These are phyloP conservation scores for Baryphthengus martii DNA, from an alignment of 2,113 vertebrate species.

Conservation along the genomic window DNA sequence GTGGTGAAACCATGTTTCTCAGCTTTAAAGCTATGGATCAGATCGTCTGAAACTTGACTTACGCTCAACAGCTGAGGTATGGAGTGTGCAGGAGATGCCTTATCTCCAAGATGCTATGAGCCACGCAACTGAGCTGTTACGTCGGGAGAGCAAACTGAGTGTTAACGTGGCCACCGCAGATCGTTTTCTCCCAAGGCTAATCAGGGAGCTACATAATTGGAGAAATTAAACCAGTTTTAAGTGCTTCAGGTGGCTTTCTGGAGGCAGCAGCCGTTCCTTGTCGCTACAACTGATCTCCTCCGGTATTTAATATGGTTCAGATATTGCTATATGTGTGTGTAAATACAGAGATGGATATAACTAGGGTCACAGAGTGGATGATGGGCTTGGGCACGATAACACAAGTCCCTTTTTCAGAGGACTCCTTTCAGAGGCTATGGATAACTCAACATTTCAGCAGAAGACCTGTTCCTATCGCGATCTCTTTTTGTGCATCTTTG, in stretches of 20 bases:
- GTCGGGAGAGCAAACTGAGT: neutral
- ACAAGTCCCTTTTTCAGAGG: neutral
- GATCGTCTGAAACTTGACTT: neutral
- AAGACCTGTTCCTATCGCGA: neutral
- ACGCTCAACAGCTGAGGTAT: neutral
- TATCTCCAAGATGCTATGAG: accelerated
- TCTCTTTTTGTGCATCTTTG: neutral
- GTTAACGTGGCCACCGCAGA: neutral
- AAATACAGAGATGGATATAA: neutral
- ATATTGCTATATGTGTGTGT: neutral
- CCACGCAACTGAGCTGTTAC: neutral
- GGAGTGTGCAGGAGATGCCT: neutral
- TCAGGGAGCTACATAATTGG: neutral
- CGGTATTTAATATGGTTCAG: neutral
- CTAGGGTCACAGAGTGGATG: neutral
- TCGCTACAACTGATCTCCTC: neutral
- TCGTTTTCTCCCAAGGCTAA: neutral
- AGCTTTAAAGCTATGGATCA: neutral
- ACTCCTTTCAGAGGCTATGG: neutral
- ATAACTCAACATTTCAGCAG: neutral
- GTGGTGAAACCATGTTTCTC: neutral
- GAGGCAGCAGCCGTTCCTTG: neutral
- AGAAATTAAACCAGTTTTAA: neutral
- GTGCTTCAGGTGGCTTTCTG: neutral
- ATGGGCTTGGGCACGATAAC: neutral